phyloP scores from a whole-genome alignment of 2,113 vertebrate species.

The Aphyosemion australe region DNA sequence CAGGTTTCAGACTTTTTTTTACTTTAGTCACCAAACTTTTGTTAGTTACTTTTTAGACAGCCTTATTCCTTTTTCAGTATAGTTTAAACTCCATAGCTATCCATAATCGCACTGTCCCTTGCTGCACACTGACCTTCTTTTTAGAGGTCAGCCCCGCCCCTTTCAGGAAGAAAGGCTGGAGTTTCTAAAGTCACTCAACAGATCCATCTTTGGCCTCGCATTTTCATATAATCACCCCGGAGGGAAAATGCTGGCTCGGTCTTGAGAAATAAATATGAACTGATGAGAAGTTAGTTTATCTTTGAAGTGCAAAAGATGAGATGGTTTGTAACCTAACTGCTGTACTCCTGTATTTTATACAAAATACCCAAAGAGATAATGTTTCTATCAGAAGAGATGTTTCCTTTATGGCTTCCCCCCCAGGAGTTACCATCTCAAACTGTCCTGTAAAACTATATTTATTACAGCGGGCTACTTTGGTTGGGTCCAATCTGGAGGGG shows the following conservation, averaged over 20 bases:
- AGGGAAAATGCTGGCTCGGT: slow-evolving; percentile 85
- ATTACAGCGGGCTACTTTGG: slow-evolving; percentile 34
- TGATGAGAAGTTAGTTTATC: slow-evolving; percentile 79
- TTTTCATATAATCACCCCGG: slow-evolving; percentile 51
- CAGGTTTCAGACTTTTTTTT: background rate
- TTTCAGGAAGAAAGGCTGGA: slow-evolving; percentile 83
- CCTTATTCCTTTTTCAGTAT: slow-evolving; percentile 24
- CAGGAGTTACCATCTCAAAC: slow-evolving; percentile 9
- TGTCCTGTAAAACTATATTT: slow-evolving; percentile 10
- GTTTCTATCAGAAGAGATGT: slow-evolving; percentile 37
- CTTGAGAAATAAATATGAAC: slow-evolving; percentile 79
- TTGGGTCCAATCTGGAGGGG: slow-evolving; percentile 57
- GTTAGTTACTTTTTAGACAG: slow-evolving; percentile 36
- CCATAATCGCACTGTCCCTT: slow-evolving; percentile 55
- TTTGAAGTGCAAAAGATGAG: slow-evolving; percentile 82
- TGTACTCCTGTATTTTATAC: slow-evolving; percentile 48
- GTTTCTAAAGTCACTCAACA: slow-evolving; percentile 31
- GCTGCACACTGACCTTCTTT: slow-evolving; percentile 56
- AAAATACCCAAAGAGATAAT: slow-evolving; percentile 36
- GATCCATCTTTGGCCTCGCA: slow-evolving; percentile 26
- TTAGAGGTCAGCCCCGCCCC: slow-evolving; percentile 60
- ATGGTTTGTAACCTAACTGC: slow-evolving; percentile 79
- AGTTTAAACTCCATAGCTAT: slow-evolving; percentile 22
- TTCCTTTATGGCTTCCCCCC: slow-evolving; percentile 21
- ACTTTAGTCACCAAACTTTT: background rate